Conservation (phyloP, 37 sponge, comb jelly and placozoan genomes). For the Halichondria panicea region DNA sequence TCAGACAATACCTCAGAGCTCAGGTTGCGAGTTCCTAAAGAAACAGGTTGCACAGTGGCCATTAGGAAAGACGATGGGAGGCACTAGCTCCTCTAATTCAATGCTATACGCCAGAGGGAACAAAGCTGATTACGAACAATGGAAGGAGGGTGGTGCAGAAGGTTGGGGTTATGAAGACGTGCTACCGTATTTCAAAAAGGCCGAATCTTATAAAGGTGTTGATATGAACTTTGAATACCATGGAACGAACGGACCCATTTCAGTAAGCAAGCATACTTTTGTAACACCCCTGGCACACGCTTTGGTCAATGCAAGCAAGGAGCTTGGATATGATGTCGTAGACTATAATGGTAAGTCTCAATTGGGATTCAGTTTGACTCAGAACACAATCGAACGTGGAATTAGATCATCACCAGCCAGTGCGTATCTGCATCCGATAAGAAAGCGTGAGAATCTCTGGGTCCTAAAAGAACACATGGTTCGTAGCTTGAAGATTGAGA, state of each 20-base stretch:
- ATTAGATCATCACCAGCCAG: slow-evolving; percentile 56
- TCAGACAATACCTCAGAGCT: slow-evolving; percentile 60
- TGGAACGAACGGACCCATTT: slow-evolving; percentile 68
- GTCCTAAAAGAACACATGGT: slow-evolving; percentile 51
- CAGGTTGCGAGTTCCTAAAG: slow-evolving; percentile 29
- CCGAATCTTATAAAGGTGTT: slow-evolving; percentile 39
- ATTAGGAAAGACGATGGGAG: slow-evolving; percentile 77
- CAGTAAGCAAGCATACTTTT: slow-evolving; percentile 36
- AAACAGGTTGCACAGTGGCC: slow-evolving; percentile 52
- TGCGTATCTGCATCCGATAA: slow-evolving; percentile 70
- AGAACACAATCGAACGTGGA: slow-evolving; percentile 57
- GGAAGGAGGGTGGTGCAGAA: slow-evolving; percentile 77
- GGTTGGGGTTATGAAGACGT: slow-evolving; percentile 83
- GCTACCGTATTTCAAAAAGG: slow-evolving; percentile 85
- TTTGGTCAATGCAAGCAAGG: slow-evolving; percentile 61
- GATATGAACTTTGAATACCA: slow-evolving; percentile 56
- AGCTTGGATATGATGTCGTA: slow-evolving; percentile 61
- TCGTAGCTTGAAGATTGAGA: slow-evolving; percentile 42
- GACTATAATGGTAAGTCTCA: slow-evolving; percentile 82
- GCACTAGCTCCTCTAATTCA: slow-evolving; percentile 78
- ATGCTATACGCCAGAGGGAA: slow-evolving; percentile 86
- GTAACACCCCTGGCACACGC: slow-evolving; percentile 53
- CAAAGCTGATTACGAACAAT: slow-evolving; percentile 79
- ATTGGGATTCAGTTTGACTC: slow-evolving; percentile 60
- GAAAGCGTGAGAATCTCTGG: slow-evolving; percentile 60